phyloP scores from a whole-genome alignment of 2,113 vertebrate genomes.

The Pygoscelis adeliae region DNA sequence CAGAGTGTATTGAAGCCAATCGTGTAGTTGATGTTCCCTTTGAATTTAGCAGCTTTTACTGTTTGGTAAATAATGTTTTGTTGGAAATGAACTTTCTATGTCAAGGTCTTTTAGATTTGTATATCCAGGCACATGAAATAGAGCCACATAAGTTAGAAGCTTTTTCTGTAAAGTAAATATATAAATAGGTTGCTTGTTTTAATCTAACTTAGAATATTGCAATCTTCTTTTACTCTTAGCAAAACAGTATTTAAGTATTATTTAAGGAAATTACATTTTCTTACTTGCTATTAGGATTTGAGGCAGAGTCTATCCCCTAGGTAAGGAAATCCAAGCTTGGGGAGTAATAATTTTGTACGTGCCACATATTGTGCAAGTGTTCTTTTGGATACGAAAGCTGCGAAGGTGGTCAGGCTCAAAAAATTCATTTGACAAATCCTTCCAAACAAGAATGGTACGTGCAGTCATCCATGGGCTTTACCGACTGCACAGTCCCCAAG shows the following conservation, averaged over 20 bases:
- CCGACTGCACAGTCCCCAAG: neutral
- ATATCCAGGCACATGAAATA: neutral
- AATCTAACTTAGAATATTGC: neutral
- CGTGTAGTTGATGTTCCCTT: neutral
- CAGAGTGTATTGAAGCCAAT: neutral
- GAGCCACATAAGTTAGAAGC: neutral
- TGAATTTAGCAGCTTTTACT: constrained; percentile 11
- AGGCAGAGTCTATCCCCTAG: neutral
- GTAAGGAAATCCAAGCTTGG: neutral
- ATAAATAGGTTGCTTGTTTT: neutral
- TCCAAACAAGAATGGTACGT: neutral
- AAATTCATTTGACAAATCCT: neutral
- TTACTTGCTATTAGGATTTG: neutral
- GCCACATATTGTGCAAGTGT: neutral
- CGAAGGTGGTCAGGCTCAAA: neutral
- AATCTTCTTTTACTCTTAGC: neutral
- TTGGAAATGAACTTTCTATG: neutral
- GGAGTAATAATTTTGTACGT: neutral
- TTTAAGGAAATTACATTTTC: neutral
- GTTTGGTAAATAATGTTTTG: constrained; percentile 21
- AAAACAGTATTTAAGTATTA: neutral
- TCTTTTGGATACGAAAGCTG: neutral
- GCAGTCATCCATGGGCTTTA: neutral
- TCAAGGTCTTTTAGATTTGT: neutral
- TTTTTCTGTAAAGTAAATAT: neutral